Evolutionary conservation across 2,888 invertebrate genomes (phyloP).

Genomic region (Resseliella maxima): DNA sequence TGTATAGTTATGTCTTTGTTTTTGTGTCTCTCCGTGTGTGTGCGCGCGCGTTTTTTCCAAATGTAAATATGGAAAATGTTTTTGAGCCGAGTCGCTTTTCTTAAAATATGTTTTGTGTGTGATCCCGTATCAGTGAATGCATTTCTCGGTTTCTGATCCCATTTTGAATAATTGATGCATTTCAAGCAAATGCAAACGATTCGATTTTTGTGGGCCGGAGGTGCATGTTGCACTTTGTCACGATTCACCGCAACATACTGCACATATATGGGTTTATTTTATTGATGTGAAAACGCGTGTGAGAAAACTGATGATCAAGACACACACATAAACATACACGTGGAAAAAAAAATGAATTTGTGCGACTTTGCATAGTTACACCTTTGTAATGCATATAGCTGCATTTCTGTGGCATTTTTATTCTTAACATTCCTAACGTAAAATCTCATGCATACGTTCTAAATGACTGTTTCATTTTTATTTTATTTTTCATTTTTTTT

Average conservation of each 20-base stretch:
- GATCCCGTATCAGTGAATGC: neutral
- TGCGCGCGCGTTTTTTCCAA: neutral
- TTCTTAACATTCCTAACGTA: neutral
- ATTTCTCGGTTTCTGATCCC: neutral
- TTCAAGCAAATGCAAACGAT: neutral
- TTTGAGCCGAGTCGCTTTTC: neutral
- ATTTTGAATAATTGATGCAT: slow-evolving; percentile 51
- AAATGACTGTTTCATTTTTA: neutral
- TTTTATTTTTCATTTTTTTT: neutral
- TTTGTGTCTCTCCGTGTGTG: neutral
- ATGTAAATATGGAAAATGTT: slow-evolving; percentile 42
- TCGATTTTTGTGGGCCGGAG: neutral
- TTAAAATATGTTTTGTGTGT: neutral
- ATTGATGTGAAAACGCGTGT: neutral
- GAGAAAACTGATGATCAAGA: neutral
- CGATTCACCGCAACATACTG: slow-evolving; percentile 31
- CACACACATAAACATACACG: neutral
- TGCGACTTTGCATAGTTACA: neutral
- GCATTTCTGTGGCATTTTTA: neutral
- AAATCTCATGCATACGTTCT: neutral
- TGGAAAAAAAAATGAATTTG: neutral
- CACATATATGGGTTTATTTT: slow-evolving; percentile 46
- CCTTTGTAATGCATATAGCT: neutral
- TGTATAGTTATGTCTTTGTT: neutral
- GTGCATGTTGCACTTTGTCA: slow-evolving; percentile 29